Percentiles rank a stretch among this genome's conserved stretches.
phyloP scores from a whole-genome alignment of 2,113 vertebrate species.

The Perccottus glenii region DNA sequence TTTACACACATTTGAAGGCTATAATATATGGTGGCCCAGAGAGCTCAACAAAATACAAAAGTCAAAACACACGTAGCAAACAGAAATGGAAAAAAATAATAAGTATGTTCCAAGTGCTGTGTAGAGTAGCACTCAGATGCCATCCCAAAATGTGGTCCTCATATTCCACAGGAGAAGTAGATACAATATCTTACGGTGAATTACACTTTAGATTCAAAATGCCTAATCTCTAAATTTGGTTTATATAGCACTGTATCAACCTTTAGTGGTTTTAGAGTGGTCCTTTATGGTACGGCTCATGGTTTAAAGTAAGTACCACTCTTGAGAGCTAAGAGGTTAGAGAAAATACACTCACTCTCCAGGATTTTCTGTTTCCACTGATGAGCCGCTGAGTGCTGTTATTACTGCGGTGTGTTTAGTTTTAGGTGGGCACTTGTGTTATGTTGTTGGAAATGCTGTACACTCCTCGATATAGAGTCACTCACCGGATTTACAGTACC shows the following conservation, averaged over 20 bases:
- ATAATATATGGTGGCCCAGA: too few species aligned
- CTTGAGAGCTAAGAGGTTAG: constrained; percentile 16
- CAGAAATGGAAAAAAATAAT: too few species aligned
- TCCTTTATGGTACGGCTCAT: constrained; percentile 13
- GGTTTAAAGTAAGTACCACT: constrained; percentile 16
- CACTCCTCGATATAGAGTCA: constrained; percentile 13
- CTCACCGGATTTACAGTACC: constrained; percentile 37
- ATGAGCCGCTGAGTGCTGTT: constrained; percentile 13
- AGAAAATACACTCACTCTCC: background rate
- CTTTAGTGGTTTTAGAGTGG: background rate
- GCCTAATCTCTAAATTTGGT: background rate
- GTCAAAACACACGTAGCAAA: too few species aligned
- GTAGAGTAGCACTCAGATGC: too few species aligned
- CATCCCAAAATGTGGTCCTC: too few species aligned
- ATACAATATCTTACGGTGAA: too few species aligned
- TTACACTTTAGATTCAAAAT: too few species aligned
- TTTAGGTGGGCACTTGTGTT: constrained; percentile 20
- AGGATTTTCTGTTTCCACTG: constrained; percentile 12
- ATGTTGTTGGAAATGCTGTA: constrained; percentile 7
- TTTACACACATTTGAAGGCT: too few species aligned
- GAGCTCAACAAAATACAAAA: too few species aligned
- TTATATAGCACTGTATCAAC: background rate
- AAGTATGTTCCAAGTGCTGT: too few species aligned
- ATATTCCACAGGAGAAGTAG: too few species aligned
- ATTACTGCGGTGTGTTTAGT: background rate